These are phyloP conservation scores for Dicycla oo DNA, from an alignment of 2,888 invertebrate species.

Conservation along the genomic window DNA sequence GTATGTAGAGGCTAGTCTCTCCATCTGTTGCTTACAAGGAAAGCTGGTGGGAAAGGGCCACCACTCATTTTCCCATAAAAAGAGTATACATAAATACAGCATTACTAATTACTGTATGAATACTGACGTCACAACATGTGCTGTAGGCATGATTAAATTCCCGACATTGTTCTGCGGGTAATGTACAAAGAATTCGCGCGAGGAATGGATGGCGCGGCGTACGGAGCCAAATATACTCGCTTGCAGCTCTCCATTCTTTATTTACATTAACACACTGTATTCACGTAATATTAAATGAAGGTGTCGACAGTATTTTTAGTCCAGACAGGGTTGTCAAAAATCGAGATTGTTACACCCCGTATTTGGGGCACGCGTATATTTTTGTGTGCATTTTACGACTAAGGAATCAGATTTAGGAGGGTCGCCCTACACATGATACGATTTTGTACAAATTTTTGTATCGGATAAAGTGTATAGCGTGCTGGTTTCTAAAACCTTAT, in stretches of 20 bases:
- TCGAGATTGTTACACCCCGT: conserved; percentile 11
- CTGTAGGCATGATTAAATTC: conserved; percentile 43
- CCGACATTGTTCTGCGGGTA: conserved; percentile 13
- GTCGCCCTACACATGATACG: conserved; percentile 9
- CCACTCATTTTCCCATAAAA: no score
- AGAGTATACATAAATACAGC: neutral
- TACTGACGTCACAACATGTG: conserved; percentile 2
- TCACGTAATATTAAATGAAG: conserved; percentile 25
- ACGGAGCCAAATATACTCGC: conserved; percentile 10
- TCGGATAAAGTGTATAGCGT: neutral
- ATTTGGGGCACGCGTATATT: neutral
- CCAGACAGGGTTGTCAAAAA: conserved; percentile 18
- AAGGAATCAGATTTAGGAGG: conserved; percentile 19
- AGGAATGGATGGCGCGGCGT: neutral
- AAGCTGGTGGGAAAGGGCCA: neutral
- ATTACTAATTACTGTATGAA: conserved; percentile 4
- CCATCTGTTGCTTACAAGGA: neutral
- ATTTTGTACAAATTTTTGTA: neutral
- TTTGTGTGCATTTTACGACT: conserved; percentile 5
- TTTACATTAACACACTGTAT: conserved; percentile 13
- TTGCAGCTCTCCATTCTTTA: conserved; percentile 31
- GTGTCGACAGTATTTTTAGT: conserved; percentile 8
- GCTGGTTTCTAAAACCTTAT: neutral
- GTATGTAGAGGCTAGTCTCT: no score
- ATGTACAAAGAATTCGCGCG: conserved; percentile 17